A percentile compares a stretch with the other conserved stretches of the same genome.
These are phyloP conservation scores for Dione vanillae DNA, from an alignment of 2,888 invertebrate genomes.

Conservation along the genomic window DNA sequence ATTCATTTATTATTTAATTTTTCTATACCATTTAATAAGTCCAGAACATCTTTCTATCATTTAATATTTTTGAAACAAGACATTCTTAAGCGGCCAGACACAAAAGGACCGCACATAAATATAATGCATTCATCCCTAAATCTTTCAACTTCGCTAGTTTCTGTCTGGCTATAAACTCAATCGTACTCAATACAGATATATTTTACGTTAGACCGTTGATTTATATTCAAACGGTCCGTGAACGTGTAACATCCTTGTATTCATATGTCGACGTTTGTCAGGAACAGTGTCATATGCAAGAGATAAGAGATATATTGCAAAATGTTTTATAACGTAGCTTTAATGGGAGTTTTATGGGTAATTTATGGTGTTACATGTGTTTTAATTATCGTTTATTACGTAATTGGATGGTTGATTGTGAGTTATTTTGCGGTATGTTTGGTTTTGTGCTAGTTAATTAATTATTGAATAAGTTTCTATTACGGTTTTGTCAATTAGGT, in stretches of 20 bases:
- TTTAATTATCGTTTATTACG: constrained; percentile 19
- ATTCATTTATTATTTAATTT: not conserved
- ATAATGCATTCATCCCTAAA: constrained; percentile 36
- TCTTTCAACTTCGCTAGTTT: constrained; percentile 39
- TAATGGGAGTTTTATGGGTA: constrained; percentile 33
- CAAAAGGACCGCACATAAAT: constrained; percentile 29
- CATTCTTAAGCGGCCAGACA: not conserved
- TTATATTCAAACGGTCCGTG: constrained; percentile 48
- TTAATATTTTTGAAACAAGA: constrained; percentile 1
- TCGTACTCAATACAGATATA: constrained; percentile 46
- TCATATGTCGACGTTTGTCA: constrained; percentile 49
- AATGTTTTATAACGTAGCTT: constrained; percentile 29
- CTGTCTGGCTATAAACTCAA: constrained; percentile 41
- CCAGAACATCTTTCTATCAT: constrained; percentile 2
- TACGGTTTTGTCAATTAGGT: too few species aligned
- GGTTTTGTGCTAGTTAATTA: not conserved
- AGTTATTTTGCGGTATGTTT: not conserved
- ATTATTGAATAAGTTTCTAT: not conserved
- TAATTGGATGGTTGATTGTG: not conserved
- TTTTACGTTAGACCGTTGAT: constrained; percentile 48
- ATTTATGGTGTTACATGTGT: constrained; percentile 12
- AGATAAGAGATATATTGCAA: constrained; percentile 41
- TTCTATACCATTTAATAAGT: not conserved
- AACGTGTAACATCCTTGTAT: constrained; percentile 53
- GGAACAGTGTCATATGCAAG: constrained; percentile 38